These are phyloP conservation scores for Caenorhabditis japonica DNA, from an alignment of 2,888 invertebrate species.

Conservation along the genomic window DNA sequence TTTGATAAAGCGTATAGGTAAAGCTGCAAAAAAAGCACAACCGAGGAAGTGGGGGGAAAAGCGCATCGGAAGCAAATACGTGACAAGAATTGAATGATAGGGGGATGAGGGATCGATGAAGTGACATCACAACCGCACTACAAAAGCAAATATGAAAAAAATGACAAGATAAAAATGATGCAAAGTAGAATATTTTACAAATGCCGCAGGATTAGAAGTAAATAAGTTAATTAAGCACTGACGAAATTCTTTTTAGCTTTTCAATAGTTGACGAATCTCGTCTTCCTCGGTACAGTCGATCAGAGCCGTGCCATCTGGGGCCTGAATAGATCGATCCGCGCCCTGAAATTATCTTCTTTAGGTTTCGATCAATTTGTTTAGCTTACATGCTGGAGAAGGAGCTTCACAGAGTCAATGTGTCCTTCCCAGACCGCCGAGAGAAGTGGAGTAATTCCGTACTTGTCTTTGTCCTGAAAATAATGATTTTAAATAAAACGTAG, in stretches of 20 bases:
- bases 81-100: conserved; percentile 29
- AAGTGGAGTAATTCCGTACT: conserved; percentile 93
- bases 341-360: conserved; percentile 42
- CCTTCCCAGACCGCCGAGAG: conserved; percentile 97
- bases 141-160: conserved; percentile 14
- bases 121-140: conserved; percentile 44
- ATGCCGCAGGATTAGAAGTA: conserved; percentile 24
- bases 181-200: conserved; percentile 11
- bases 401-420: conserved; percentile 90
- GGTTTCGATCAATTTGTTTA: neutral
- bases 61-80: conserved; percentile 36
- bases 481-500: too few species aligned
- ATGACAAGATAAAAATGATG: neutral
- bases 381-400: conserved; percentile 87
- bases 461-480: conserved; percentile 86
- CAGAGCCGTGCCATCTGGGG: conserved; percentile 60
- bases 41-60: conserved; percentile 14
- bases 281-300: conserved; percentile 58
- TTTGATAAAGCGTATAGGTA: conserved; percentile 24
- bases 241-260: too few species aligned
- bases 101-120: conserved; percentile 21
- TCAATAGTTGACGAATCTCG: conserved; percentile 53
- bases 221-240: conserved; percentile 20
- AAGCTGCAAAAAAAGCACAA: conserved; percentile 39
- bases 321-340: conserved; percentile 46